Percentiles rank a stretch among this genome's conserved stretches.
phyloP scores from a whole-genome alignment of 2,888 invertebrate genomes.

The Sphaerophoria rueppellii region DNA sequence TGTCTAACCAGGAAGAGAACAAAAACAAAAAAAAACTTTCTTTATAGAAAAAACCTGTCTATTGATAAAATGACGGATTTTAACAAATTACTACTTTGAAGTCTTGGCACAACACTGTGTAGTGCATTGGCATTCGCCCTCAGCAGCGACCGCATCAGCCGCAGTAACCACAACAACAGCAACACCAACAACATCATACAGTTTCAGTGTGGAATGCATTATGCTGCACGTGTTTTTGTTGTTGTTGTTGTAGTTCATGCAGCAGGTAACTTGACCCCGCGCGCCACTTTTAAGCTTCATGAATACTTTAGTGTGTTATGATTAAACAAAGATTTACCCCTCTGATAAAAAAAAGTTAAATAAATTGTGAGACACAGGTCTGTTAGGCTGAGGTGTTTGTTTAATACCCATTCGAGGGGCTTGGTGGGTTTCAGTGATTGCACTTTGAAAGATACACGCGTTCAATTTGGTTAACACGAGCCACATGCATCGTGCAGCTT shows the following conservation, averaged over 20 bases:
- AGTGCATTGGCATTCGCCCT: conserved; percentile 54
- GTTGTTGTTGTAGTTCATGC: neutral
- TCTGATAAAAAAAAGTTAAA: conserved; percentile 26
- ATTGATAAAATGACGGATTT: conserved; percentile 20
- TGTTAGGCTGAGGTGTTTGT: neutral
- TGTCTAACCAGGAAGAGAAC: conserved; percentile 28
- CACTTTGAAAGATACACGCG: conserved; percentile 24
- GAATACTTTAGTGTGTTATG: conserved; percentile 52
- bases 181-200: neutral
- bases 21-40: conserved; percentile 24
- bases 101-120: conserved; percentile 26
- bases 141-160: neutral
- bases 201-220: conserved; percentile 10
- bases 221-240: conserved; percentile 54
- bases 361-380: conserved; percentile 28
- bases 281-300: conserved; percentile 3
- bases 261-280: conserved; percentile 56
- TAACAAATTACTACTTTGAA: conserved; percentile 48
- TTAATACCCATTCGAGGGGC: conserved; percentile 3
- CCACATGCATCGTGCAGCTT: conserved; percentile 45
- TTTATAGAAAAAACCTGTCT: neutral
- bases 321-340: conserved; percentile 52
- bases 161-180: neutral
- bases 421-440: conserved; percentile 49
- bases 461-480: conserved; percentile 46